These are phyloP conservation scores for Scrobipalpa costella DNA, from an alignment of 2,888 invertebrate species.

Conservation along the genomic window DNA sequence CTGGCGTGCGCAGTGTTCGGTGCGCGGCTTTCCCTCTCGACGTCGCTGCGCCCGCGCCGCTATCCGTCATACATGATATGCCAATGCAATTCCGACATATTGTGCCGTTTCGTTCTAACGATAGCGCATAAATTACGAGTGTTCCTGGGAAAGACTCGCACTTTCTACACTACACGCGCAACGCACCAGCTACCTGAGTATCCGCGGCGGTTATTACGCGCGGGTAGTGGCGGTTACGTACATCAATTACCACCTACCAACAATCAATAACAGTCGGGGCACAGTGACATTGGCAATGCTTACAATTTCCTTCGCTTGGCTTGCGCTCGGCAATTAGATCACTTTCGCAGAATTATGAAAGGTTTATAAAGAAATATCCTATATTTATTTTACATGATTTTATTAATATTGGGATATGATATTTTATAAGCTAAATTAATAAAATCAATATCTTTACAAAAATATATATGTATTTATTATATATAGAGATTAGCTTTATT, in stretches of 20 bases:
- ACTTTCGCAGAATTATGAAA: conserved; percentile 48
- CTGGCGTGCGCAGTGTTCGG: conserved; percentile 61
- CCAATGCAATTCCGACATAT: conserved; percentile 45
- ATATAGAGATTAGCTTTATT: too few species aligned
- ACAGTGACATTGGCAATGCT: conserved; percentile 59
- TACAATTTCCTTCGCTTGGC: conserved; percentile 55
- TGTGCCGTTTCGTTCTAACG: conserved; percentile 41
- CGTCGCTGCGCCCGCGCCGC: conserved; percentile 37
- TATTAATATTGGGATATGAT: too few species aligned
- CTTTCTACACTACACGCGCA: conserved; percentile 56
- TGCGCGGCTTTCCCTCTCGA: conserved; percentile 70
- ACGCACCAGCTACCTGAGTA: conserved; percentile 27
- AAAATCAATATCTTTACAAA: too few species aligned
- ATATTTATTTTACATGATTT: not conserved
- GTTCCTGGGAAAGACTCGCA: conserved; percentile 46
- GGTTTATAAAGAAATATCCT: not conserved
- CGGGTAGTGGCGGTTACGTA: conserved; percentile 49
- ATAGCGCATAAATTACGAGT: conserved; percentile 34
- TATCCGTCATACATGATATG: conserved; percentile 54
- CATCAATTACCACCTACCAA: conserved; percentile 53
- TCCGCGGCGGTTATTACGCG: conserved; percentile 24
- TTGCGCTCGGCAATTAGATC: conserved; percentile 36
- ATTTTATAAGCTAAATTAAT: too few species aligned
- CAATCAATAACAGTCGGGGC: conserved; percentile 59
- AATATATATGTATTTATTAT: too few species aligned